These are phyloP conservation scores for Conops quadrifasciatus DNA, from an alignment of 2,888 invertebrate species.

Conservation along the genomic window DNA sequence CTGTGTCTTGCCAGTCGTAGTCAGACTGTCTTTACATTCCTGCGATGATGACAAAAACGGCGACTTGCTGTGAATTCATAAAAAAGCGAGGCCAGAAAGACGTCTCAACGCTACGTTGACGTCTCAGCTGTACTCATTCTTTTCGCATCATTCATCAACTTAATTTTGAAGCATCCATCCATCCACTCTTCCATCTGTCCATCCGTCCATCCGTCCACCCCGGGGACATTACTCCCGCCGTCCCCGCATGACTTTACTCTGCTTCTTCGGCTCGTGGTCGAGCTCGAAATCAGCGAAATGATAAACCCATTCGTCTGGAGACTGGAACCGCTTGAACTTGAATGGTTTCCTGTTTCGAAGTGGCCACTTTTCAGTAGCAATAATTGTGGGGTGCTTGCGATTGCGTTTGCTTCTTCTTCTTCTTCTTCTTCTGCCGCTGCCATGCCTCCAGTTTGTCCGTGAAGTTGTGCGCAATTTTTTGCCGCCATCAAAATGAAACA, in stretches of 20 bases:
- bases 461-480: neutral
- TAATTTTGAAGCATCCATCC: neutral
- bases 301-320: constrained; percentile 10
- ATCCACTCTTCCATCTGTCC: neutral
- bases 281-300: constrained; percentile 10
- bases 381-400: neutral
- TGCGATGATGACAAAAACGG: neutral
- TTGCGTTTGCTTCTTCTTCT: neutral
- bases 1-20: neutral
- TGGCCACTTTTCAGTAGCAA: constrained; percentile 16
- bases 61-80: neutral
- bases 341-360: constrained; percentile 28
- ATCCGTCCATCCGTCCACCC: neutral
- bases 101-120: neutral
- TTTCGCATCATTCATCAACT: constrained; percentile 32
- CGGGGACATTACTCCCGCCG: neutral
- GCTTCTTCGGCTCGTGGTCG: neutral
- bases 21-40: neutral
- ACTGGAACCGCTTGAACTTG: constrained; percentile 12
- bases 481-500: no score
- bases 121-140: constrained; percentile 17
- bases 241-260: neutral
- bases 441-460: neutral
- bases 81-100: neutral
- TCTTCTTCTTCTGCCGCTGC: neutral